Conservation (phyloP, 2,113 vertebrate genomes). For the Gavialis gangeticus region DNA sequence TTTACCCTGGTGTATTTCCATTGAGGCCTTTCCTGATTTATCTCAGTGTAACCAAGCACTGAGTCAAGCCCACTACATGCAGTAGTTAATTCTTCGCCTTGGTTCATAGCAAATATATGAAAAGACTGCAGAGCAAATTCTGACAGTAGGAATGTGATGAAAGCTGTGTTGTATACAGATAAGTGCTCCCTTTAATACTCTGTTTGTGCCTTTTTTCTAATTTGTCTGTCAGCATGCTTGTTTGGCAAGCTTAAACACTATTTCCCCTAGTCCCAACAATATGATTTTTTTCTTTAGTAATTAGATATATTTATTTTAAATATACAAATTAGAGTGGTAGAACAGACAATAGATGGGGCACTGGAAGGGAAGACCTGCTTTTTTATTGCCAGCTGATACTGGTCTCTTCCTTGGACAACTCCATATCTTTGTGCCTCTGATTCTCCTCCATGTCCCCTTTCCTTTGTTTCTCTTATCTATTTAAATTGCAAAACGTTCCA, state of each 20-base stretch:
- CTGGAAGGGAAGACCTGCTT: neutral
- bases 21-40: neutral
- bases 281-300: slow-evolving; percentile 12
- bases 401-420: neutral
- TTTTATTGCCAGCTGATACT: neutral
- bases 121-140: neutral
- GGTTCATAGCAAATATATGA: neutral
- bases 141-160: neutral
- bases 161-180: neutral
- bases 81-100: neutral
- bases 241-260: neutral
- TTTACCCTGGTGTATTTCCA: neutral
- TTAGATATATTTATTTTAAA: neutral
- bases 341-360: neutral
- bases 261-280: neutral
- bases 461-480: neutral
- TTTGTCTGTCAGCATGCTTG: neutral
- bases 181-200: slow-evolving; percentile 9
- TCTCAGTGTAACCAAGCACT: neutral
- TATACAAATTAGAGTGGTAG: neutral
- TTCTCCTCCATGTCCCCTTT: neutral
- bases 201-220: slow-evolving; percentile 26
- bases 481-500: neutral
- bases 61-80: neutral
- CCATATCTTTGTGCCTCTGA: neutral